A percentile compares a stretch with the other conserved stretches of the same genome.
Evolutionary conservation across 64 coral and sea anemone genomes (phyloP).

Genomic region (Montipora capricornis): DNA sequence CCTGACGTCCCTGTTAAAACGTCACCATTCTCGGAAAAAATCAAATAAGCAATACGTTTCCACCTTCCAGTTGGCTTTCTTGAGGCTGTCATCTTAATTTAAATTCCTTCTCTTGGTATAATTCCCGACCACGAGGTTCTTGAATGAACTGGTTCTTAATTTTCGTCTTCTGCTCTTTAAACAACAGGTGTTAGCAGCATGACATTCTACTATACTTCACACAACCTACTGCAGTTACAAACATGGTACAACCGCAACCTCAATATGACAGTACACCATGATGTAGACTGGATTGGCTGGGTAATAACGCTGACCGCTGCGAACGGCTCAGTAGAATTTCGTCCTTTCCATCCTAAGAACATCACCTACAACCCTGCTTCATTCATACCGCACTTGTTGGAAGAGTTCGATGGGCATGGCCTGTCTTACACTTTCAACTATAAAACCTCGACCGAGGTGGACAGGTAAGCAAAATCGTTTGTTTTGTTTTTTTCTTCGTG

Average conservation of each 20-base stretch:
- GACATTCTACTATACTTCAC: constrained; percentile 48
- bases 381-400: constrained; percentile 39
- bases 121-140: neutral
- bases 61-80: no score
- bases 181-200: constrained; percentile 38
- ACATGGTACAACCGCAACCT: constrained; percentile 16
- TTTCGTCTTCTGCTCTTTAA: neutral
- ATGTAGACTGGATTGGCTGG: constrained; percentile 31
- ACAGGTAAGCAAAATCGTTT: constrained; percentile 1
- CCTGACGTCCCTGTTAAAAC: no score
- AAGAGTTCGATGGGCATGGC: constrained; percentile 61
- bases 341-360: constrained; percentile 30
- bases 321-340: constrained; percentile 41
- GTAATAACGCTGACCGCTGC: constrained; percentile 43
- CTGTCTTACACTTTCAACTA: constrained; percentile 61
- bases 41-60: no score
- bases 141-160: neutral
- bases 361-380: constrained; percentile 34
- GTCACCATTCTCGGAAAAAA: no score
- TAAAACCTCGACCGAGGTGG: constrained; percentile 37
- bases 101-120: no score
- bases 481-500: neutral
- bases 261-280: constrained; percentile 26
- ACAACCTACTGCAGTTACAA: constrained; percentile 11
- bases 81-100: no score